A percentile compares a stretch with the other conserved stretches of the same genome.
These are phyloP conservation scores for Campoletis raptor DNA, from an alignment of 2,888 invertebrate genomes.

Conservation along the genomic window DNA sequence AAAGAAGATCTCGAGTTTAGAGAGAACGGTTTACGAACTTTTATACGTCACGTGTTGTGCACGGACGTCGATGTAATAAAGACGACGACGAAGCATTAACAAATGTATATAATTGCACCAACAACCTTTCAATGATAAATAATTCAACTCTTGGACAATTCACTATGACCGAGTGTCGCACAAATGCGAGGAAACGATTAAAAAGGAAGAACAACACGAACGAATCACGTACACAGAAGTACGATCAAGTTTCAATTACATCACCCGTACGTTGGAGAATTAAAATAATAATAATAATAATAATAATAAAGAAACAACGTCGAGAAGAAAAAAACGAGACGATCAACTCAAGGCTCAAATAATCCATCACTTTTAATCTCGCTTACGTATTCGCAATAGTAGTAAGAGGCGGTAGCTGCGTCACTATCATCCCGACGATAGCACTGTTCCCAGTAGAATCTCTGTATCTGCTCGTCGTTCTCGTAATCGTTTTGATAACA, in stretches of 20 bases:
- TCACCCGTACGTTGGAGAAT: neutral
- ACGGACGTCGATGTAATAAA: neutral
- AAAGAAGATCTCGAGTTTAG: neutral
- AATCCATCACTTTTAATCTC: constrained; percentile 33
- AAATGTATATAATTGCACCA: neutral
- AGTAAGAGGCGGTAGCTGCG: constrained; percentile 82
- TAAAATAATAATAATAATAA: neutral
- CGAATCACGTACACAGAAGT: neutral
- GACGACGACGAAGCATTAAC: neutral
- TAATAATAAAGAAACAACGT: neutral
- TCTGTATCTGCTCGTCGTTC: constrained; percentile 84
- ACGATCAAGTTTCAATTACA: constrained; percentile 17
- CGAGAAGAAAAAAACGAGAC: neutral
- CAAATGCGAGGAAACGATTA: neutral
- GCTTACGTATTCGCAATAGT: constrained; percentile 84
- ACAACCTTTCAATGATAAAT: constrained; percentile 26
- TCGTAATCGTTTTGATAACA: constrained; percentile 84
- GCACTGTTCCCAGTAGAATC: constrained; percentile 84
- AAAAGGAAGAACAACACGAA: constrained; percentile 4
- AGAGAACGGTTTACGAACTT: neutral
- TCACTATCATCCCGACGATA: constrained; percentile 82
- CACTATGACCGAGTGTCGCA: constrained; percentile 5
- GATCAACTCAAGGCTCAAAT: neutral
- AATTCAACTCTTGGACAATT: constrained; percentile 10
- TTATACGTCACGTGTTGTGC: neutral